Conservation (phyloP, 2,888 invertebrate genomes). For the Celastrina argiolus region DNA sequence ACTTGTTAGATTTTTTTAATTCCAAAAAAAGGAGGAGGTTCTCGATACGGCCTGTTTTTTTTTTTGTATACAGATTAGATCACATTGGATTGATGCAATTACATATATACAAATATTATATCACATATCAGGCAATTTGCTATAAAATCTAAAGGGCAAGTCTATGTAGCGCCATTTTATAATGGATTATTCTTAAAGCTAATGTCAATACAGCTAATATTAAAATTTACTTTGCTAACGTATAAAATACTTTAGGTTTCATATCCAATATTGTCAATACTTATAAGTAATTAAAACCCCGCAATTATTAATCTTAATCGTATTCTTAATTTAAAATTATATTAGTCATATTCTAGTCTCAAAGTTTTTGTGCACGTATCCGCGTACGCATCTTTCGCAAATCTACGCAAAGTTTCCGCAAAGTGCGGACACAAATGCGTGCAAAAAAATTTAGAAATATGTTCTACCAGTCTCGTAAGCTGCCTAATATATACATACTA, state of each 20-base stretch:
- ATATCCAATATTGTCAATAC: neutral
- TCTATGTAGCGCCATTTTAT: neutral
- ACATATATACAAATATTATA: no score
- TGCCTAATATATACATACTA: neutral
- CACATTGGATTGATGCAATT: no score
- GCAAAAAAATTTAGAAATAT: neutral
- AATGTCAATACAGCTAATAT: neutral
- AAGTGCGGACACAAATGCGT: neutral
- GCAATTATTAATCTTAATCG: neutral
- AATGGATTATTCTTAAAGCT: no score
- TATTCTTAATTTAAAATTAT: neutral
- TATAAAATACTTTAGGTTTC: neutral
- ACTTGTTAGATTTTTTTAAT: no score
- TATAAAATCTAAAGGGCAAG: neutral
- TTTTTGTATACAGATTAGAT: no score
- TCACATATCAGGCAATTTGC: neutral
- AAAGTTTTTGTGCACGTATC: neutral
- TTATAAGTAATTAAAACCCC: neutral
- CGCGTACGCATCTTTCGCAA: neutral
- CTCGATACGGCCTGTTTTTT: no score
- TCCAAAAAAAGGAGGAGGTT: no score
- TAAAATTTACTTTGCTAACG: neutral
- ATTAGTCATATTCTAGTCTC: neutral
- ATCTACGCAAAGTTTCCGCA: neutral
- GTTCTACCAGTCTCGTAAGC: neutral